Conservation (phyloP, 2,888 invertebrate genomes). For the Zootermopsis nevadensis region DNA sequence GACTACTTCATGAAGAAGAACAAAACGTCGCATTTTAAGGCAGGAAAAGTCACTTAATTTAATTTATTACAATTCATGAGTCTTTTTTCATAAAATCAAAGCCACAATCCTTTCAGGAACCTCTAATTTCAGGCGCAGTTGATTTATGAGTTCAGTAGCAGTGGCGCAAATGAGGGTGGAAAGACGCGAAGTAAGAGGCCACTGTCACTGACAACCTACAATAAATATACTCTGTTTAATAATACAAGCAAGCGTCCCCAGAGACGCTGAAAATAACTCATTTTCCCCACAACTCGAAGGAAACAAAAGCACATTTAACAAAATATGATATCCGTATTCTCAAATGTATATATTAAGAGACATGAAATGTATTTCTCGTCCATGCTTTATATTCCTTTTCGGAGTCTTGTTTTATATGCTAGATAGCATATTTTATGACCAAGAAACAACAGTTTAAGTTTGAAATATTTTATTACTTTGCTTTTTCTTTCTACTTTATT, state of each 20-base stretch:
- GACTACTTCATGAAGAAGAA: not conserved
- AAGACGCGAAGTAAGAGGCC: not conserved
- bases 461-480: slow-evolving; percentile 30
- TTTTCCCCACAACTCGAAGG: slow-evolving; percentile 1
- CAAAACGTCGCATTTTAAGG: not conserved
- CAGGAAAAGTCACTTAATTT: not conserved
- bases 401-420: slow-evolving; percentile 1
- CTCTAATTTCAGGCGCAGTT: not conserved
- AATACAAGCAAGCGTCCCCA: not conserved
- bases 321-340: slow-evolving; percentile 26
- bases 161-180: not conserved
- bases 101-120: not conserved
- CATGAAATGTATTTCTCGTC: not conserved
- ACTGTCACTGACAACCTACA: slow-evolving; percentile 13
- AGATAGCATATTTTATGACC: slow-evolving; percentile 24
- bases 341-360: slow-evolving; percentile 7
- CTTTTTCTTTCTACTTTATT: not conserved
- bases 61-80: not conserved
- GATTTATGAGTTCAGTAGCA: not conserved
- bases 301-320: slow-evolving; percentile 33
- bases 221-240: slow-evolving; percentile 27
- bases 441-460: slow-evolving; percentile 7
- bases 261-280: not conserved
- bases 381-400: slow-evolving; percentile 27
- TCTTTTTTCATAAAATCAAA: no score